A percentile compares a stretch with the other conserved stretches of the same genome.
phyloP scores from a whole-genome alignment of 2,797 vertebrate genomes.

The Hippoglossus hippoglossus region DNA sequence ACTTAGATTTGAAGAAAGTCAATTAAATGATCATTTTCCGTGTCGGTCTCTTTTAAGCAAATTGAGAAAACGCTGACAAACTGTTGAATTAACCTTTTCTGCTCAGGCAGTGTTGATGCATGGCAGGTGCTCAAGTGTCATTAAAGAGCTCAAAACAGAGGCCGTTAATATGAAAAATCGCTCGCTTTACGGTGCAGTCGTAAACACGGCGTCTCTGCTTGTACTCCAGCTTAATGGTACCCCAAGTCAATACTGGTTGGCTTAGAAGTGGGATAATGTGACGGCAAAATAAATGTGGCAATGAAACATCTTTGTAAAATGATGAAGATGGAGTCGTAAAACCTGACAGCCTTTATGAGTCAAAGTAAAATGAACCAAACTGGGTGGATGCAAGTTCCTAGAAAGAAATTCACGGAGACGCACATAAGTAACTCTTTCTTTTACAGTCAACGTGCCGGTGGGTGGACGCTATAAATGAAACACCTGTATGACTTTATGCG shows the following conservation, averaged over 20 bases:
- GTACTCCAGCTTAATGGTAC: constrained; percentile 66
- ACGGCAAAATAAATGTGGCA: constrained; percentile 73
- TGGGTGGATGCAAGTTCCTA: constrained; percentile 47
- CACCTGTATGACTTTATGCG: constrained; percentile 41
- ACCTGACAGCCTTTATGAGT: constrained; percentile 70
- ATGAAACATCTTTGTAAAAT: constrained; percentile 76
- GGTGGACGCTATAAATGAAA: constrained; percentile 47
- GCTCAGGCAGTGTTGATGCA: constrained; percentile 38
- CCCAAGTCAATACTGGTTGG: constrained; percentile 64
- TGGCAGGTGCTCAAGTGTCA: constrained; percentile 50
- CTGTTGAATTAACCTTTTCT: constrained; percentile 39
- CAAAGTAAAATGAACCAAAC: constrained; percentile 64
- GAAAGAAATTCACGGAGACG: constrained; percentile 52
- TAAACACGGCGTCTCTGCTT: constrained; percentile 67
- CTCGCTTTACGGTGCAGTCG: constrained; percentile 48
- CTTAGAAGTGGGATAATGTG: constrained; percentile 68
- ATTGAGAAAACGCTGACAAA: constrained; percentile 19
- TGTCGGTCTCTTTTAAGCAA: constrained; percentile 23
- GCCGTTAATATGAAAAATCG: constrained; percentile 63
- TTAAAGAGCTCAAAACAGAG: constrained; percentile 64
- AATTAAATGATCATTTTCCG: constrained; percentile 38
- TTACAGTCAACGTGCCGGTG: constrained; percentile 46
- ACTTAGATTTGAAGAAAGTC: constrained; percentile 16
- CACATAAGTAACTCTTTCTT: constrained; percentile 50
- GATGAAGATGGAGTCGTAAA: constrained; percentile 75